phyloP scores from a whole-genome alignment of 2,797 vertebrate species.

The Steatocranus sp. region DNA sequence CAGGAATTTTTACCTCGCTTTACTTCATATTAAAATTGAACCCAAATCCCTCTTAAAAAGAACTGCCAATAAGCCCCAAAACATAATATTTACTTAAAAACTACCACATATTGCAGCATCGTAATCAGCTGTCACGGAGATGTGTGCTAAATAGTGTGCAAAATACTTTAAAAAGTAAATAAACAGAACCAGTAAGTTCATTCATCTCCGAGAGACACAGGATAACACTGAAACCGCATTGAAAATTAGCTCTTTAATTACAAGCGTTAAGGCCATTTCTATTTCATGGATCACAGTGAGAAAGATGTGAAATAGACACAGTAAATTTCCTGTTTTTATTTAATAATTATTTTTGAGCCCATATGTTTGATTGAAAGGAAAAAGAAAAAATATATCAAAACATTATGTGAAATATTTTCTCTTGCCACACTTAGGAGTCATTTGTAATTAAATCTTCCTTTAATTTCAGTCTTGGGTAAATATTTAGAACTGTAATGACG shows the following conservation, averaged over 20 bases:
- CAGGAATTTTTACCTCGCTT: neutral
- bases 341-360: neutral
- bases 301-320: neutral
- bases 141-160: neutral
- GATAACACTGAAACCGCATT: neutral
- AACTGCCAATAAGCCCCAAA: neutral
- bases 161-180: neutral
- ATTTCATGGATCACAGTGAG: neutral
- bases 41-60: neutral
- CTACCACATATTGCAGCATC: neutral
- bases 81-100: neutral
- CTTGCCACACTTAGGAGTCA: neutral
- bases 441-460: conserved; percentile 1
- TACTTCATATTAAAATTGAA: neutral
- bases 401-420: neutral
- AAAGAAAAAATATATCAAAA: neutral
- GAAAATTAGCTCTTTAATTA: neutral
- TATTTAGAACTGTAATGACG: neutral
- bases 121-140: neutral
- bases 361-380: neutral
- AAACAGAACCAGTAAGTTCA: neutral
- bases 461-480: neutral
- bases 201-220: neutral
- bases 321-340: neutral
- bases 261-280: neutral